These are phyloP conservation scores for Orthonevra nobilis DNA, from an alignment of 2,888 invertebrate genomes.

Conservation along the genomic window DNA sequence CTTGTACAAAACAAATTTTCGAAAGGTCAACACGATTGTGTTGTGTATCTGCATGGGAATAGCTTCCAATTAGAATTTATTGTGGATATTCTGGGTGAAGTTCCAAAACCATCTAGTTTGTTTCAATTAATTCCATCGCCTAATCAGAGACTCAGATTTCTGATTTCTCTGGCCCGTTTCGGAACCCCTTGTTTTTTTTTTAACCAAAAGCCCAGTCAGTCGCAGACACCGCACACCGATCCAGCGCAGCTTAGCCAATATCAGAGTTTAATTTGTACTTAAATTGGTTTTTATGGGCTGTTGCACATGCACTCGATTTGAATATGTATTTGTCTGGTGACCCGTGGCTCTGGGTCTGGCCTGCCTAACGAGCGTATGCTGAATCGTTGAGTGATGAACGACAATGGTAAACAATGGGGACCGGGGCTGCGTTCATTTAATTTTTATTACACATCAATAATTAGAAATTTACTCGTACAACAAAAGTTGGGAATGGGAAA, in stretches of 20 bases:
- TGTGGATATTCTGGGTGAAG: conserved; percentile 48
- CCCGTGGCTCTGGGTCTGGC: too few relatives aligned
- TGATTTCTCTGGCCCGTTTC: conserved; percentile 36
- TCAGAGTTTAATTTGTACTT: conserved; percentile 66
- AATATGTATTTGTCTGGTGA: conserved; percentile 42
- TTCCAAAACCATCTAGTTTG: conserved; percentile 32
- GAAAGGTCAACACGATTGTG: conserved; percentile 67
- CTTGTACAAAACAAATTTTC: conserved; percentile 47
- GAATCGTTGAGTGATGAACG: neutral
- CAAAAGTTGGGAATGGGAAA: conserved; percentile 35
- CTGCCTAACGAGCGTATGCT: conserved; percentile 14
- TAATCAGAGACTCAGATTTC: conserved; percentile 55
- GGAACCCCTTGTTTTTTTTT: neutral
- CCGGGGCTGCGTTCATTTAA: conserved; percentile 46
- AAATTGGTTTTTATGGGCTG: conserved; percentile 64
- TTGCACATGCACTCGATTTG: conserved; percentile 65
- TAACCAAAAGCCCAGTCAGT: conserved; percentile 10
- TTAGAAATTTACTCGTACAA: conserved; percentile 29
- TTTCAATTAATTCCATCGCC: conserved; percentile 65
- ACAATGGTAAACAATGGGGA: conserved; percentile 27
- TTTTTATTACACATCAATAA: conserved; percentile 69
- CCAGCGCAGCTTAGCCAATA: conserved; percentile 48
- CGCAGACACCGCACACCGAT: too few relatives aligned
- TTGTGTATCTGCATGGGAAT: conserved; percentile 58
- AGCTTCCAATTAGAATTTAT: conserved; percentile 68